Percentiles rank a stretch among this genome's conserved stretches.
phyloP scores from a whole-genome alignment of 2,888 invertebrate species.

The Eumerus sabulonum region DNA sequence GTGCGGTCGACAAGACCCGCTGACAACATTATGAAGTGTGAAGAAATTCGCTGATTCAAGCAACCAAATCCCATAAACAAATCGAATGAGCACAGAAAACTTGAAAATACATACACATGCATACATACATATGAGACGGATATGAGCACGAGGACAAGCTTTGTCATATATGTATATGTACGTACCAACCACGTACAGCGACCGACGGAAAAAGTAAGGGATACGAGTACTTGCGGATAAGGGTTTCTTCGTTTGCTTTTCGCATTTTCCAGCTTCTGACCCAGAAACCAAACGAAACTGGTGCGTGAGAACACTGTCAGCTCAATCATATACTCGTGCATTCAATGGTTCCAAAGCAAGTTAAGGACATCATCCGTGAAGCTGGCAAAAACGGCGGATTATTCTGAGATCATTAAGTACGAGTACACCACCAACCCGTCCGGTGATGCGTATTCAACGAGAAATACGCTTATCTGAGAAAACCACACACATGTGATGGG shows the following conservation, averaged over 20 bases:
- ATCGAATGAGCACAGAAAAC: conserved; percentile 54
- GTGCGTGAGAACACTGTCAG: conserved; percentile 38
- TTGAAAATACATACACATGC: not conserved
- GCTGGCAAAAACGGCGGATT: conserved; percentile 57
- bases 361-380: conserved; percentile 18
- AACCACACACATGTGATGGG: conserved; percentile 11
- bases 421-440: conserved; percentile 24
- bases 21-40: conserved; percentile 38
- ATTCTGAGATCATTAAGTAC: conserved; percentile 51
- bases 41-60: conserved; percentile 52
- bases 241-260: conserved; percentile 24
- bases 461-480: conserved; percentile 9
- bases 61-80: conserved; percentile 56
- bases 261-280: conserved; percentile 28
- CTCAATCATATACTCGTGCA: not conserved
- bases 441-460: conserved; percentile 41
- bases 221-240: not conserved
- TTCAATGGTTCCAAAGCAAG: not conserved
- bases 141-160: not conserved
- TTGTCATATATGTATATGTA: conserved; percentile 7
- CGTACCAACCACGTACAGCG: not conserved
- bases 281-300: conserved; percentile 34
- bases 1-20: conserved; percentile 28
- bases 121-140: too few species aligned
- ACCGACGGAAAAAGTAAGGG: not conserved